phyloP scores from a whole-genome alignment of 2,113 vertebrate genomes.

The Cacatua alba region DNA sequence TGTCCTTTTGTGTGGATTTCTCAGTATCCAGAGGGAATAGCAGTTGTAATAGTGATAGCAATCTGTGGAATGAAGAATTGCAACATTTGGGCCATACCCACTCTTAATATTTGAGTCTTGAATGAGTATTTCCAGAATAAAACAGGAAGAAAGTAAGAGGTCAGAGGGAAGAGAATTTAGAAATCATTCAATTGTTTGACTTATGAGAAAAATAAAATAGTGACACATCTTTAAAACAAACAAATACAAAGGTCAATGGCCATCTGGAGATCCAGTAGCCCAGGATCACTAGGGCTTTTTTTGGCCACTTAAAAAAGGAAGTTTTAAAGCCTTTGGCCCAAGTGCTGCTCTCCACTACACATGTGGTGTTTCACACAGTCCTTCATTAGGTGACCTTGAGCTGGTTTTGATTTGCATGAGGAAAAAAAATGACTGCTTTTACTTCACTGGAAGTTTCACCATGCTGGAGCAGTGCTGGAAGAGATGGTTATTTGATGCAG shows the following conservation, averaged over 20 bases:
- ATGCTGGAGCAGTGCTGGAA: neutral
- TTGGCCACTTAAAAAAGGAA: neutral
- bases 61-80: conserved; percentile 58
- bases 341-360: neutral
- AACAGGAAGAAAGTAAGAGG: conserved; percentile 10
- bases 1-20: conserved; percentile 33
- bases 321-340: neutral
- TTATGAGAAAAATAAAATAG: neutral
- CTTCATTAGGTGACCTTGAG: neutral
- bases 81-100: conserved; percentile 23
- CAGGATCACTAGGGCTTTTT: neutral
- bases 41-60: conserved; percentile 17
- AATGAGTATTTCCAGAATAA: conserved; percentile 39
- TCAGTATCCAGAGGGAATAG: neutral
- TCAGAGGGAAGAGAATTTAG: conserved; percentile 7
- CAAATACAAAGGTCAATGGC: neutral
- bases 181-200: conserved; percentile 3
- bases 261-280: neutral
- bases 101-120: neutral
- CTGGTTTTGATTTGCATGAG: neutral
- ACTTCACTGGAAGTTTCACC: neutral
- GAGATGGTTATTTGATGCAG: neutral
- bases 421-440: neutral
- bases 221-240: conserved; percentile 13
- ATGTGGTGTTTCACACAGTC: neutral